Conservation (phyloP, 2,113 vertebrate genomes). For the Centrocercus urophasianus region DNA sequence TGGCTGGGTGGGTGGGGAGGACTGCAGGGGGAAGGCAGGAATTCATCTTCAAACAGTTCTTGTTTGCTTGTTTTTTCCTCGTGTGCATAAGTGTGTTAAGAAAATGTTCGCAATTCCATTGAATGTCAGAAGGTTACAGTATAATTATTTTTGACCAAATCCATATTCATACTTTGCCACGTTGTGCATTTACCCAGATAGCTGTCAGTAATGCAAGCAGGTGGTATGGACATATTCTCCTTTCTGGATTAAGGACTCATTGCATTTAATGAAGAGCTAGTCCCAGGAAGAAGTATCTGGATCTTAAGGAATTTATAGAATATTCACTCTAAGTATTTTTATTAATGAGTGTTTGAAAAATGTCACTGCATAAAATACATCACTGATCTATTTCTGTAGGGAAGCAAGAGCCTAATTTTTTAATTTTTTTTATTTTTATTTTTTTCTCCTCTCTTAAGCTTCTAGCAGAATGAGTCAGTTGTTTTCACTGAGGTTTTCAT, state of each 20-base stretch:
- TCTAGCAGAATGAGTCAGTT: constrained; percentile 21
- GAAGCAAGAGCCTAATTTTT: background rate
- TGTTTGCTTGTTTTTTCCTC: background rate
- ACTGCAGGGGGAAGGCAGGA: constrained; percentile 2
- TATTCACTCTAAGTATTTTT: constrained; percentile 37
- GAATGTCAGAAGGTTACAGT: background rate
- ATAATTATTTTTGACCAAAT: background rate
- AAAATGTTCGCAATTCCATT: background rate
- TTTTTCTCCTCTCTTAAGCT: background rate
- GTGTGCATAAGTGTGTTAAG: background rate
- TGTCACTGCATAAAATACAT: constrained; percentile 19
- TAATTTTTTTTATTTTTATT: background rate
- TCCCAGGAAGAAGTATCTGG: background rate
- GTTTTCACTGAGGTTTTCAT: background rate
- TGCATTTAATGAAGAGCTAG: background rate
- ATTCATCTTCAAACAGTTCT: constrained; percentile 30
- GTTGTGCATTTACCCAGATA: background rate
- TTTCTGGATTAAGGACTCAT: constrained; percentile 22
- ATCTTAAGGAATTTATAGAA: constrained; percentile 31
- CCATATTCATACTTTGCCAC: background rate
- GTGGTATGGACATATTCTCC: background rate
- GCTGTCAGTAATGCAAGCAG: background rate
- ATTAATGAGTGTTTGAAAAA: constrained; percentile 42
- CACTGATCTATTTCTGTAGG: constrained; percentile 25
- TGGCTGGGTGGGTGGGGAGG: background rate